A percentile compares a stretch with the other conserved stretches of the same genome.
phyloP scores from a whole-genome alignment of 2,888 invertebrate genomes.

The Campopleginae sp. region DNA sequence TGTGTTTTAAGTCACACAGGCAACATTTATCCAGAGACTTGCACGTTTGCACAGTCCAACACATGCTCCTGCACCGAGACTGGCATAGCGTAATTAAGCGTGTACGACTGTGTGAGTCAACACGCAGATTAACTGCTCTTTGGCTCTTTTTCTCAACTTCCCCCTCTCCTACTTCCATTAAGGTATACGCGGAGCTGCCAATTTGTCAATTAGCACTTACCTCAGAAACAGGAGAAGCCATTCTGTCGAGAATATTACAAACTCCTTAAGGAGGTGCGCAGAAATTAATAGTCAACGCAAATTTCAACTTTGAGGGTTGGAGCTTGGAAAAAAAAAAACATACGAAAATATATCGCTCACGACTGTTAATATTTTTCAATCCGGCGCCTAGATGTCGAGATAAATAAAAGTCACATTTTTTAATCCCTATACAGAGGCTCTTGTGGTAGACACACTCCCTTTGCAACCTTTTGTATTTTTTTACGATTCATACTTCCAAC shows the following conservation, averaged over 20 bases:
- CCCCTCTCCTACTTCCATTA: conserved; percentile 7
- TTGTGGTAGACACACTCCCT: too few relatives aligned
- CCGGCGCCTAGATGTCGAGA: too few relatives aligned
- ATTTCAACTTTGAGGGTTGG: too few relatives aligned
- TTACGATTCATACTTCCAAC: too few relatives aligned
- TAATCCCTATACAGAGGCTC: too few relatives aligned
- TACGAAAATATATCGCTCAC: too few relatives aligned
- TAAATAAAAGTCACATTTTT: too few relatives aligned
- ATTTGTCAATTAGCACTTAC: conserved; percentile 63
- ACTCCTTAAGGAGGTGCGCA: too few relatives aligned
- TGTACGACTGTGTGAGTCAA: conserved; percentile 30
- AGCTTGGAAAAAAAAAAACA: too few relatives aligned
- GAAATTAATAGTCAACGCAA: too few relatives aligned
- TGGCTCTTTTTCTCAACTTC: not conserved
- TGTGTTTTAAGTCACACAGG: not conserved
- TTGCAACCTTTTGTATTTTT: too few relatives aligned
- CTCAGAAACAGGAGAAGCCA: not conserved
- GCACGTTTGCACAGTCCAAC: not conserved
- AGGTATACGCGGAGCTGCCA: conserved; percentile 40
- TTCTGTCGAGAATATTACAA: not conserved
- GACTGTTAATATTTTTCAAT: too few relatives aligned
- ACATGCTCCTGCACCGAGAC: conserved; percentile 30
- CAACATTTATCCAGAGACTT: conserved; percentile 6
- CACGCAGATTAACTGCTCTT: not conserved
- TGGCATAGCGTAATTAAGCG: conserved; percentile 54